Evolutionary conservation across 2,113 vertebrate species (phyloP), one percentile per base, ranked within the genome.

Genomic region (Mustelus asterias): DNA sequence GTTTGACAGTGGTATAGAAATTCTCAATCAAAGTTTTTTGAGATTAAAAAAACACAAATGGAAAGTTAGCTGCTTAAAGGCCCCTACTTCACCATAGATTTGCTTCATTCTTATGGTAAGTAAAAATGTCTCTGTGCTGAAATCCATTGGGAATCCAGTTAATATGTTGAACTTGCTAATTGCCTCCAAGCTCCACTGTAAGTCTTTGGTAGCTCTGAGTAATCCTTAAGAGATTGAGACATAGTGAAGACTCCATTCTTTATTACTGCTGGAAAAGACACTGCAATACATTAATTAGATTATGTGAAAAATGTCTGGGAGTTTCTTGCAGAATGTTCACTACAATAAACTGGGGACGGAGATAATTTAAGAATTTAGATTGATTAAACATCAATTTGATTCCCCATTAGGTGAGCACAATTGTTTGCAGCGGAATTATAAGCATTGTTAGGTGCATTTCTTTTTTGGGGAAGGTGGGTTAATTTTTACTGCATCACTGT

Each of bases 141-240:
- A 95, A 33, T 95, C 94, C 24, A 54, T 29, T 95, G 94, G 94
- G 67, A 72, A 76, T 72, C 9, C 33, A 41, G 94, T 48, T 44
- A 72, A 72, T 95, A 72, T 72, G 24, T 95, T 95, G 41, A 95
- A 70, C 24, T 95, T 72, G 67, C 94, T 95, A 95, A 95, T 95
- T 95, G 94, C 67, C 69, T 95, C 72, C 22, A 13, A 48, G 44
- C 67, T 76, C 94, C 16, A 41, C 29, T 76, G 24, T 48, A 95
- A 95, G 67, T 24, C 67, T 95, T 95, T 95, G 70, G 69, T 95
- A 72, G 37, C 69, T 72, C 11, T 54, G 94, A 95, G 94, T 29
- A 54, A 26, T 94, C 65, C 94, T 76, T 95, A 95, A 72, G 67
- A 72, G 67, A 70, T 95, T 95, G 22, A 95, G 54, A 29, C 13